phyloP scores from a whole-genome alignment of 2,113 vertebrate genomes.

The Lagenorhynchus albirostris region DNA sequence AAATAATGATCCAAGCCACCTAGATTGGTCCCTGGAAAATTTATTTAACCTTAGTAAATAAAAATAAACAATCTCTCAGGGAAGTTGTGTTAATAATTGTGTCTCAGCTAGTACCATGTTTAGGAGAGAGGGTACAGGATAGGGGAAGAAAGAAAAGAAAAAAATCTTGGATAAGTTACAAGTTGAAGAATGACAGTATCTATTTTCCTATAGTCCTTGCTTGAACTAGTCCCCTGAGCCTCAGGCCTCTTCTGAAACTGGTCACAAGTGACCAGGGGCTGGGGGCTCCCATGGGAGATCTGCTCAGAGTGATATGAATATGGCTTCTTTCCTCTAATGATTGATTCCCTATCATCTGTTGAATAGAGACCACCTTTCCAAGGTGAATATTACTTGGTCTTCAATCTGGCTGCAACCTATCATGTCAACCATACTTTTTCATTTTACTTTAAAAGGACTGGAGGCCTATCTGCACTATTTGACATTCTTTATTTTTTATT shows the following conservation, averaged over 20 bases:
- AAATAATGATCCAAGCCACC: background rate
- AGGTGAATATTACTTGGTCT: background rate
- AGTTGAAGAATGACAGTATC: slow-evolving; percentile 51
- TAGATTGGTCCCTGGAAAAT: background rate
- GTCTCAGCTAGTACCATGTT: background rate
- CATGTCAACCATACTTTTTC: background rate
- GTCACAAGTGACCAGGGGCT: slow-evolving; percentile 30
- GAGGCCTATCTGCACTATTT: background rate
- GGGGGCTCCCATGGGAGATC: background rate
- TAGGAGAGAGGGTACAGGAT: background rate
- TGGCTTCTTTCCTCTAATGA: background rate
- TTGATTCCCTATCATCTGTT: background rate
- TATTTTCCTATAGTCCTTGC: slow-evolving; percentile 70
- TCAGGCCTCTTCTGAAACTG: slow-evolving; percentile 38
- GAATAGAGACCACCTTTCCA: background rate
- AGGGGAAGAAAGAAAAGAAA: background rate
- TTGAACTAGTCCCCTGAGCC: slow-evolving; percentile 50
- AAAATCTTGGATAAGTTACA: background rate
- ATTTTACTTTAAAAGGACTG: slow-evolving; percentile 2
- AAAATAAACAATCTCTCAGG: background rate
- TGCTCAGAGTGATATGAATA: slow-evolving; percentile 34
- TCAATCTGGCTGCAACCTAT: background rate
- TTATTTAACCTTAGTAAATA: slow-evolving; percentile 29
- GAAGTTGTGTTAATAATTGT: slow-evolving; percentile 3
- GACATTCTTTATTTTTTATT: background rate